Percentiles rank a stretch among this genome's conserved stretches.
phyloP scores from a whole-genome alignment of 1,140 invertebrate species.

The Brachionus sp. region DNA sequence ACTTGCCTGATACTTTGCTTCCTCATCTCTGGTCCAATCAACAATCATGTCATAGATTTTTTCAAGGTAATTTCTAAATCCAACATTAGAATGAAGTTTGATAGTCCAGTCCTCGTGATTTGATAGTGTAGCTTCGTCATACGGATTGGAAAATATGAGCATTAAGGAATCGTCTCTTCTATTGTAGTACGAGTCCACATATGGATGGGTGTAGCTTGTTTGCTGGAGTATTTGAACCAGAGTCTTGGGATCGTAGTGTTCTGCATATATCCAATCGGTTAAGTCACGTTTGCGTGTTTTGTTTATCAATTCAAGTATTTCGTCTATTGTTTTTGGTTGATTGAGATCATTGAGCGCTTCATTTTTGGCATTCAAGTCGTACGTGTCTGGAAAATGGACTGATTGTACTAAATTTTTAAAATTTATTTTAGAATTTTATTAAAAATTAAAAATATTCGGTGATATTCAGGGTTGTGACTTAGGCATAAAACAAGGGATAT shows the following conservation, averaged over 20 bases:
- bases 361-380: not conserved
- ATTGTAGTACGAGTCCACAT: conserved; percentile 57
- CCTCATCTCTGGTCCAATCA: conserved; percentile 56
- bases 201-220: conserved; percentile 53
- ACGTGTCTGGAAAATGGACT: conserved; percentile 43
- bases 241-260: conserved; percentile 55
- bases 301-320: conserved; percentile 51
- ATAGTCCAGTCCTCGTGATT: conserved; percentile 54
- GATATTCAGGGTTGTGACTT: not conserved
- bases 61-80: conserved; percentile 59
- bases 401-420: conserved; percentile 26
- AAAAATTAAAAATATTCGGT: not conserved
- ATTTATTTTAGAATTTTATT: not conserved
- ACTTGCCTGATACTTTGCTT: conserved; percentile 56
- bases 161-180: conserved; percentile 56
- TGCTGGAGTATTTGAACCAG: conserved; percentile 57
- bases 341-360: conserved; percentile 1
- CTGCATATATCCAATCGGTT: conserved; percentile 58
- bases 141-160: conserved; percentile 57
- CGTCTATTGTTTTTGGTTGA: conserved; percentile 31
- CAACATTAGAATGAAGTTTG: conserved; percentile 58
- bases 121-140: conserved; percentile 51
- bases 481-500: not conserved
- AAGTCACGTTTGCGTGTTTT: conserved; percentile 54
- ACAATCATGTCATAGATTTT: conserved; percentile 53